Evolutionary conservation across 2,113 vertebrate genomes (phyloP).

Genomic region (Dendropsophus ebraccatus): DNA sequence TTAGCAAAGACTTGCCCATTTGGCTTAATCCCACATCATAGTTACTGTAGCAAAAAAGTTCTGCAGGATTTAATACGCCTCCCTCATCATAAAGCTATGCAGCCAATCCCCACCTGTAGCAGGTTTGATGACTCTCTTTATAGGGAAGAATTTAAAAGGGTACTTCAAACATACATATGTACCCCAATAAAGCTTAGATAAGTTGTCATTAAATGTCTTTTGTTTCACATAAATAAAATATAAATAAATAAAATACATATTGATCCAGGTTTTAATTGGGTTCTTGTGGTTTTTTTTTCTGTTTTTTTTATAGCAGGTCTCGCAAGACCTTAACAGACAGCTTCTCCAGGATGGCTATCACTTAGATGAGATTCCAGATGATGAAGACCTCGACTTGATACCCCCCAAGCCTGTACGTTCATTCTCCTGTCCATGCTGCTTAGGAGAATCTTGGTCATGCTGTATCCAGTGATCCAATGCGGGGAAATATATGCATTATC

Average conservation of each 20-base stretch:
- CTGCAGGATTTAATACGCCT: no score
- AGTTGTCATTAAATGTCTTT: neutral
- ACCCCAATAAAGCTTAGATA: no score
- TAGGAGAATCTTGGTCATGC: slow-evolving; percentile 77
- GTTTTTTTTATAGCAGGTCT: slow-evolving; percentile 77
- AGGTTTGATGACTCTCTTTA: no score
- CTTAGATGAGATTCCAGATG: slow-evolving; percentile 93
- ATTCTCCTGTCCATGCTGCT: slow-evolving; percentile 82
- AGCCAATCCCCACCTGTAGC: no score
- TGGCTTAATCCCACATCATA: no score
- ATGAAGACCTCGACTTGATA: slow-evolving; percentile 95
- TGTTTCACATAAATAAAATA: neutral
- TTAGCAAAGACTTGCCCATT: no score
- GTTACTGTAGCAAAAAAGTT: no score
- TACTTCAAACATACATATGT: no score
- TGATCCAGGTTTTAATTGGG: neutral
- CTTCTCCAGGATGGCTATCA: slow-evolving; percentile 93
- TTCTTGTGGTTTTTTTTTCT: no score
- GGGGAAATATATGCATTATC: neutral
- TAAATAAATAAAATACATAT: neutral
- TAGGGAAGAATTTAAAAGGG: no score
- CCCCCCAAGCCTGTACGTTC: slow-evolving; percentile 88
- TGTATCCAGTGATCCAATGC: slow-evolving; percentile 76
- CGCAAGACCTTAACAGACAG: slow-evolving; percentile 90
- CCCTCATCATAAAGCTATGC: no score